These are phyloP conservation scores for Ceyx cyanopectus DNA, from an alignment of 2,113 vertebrate species.

Conservation along the genomic window DNA sequence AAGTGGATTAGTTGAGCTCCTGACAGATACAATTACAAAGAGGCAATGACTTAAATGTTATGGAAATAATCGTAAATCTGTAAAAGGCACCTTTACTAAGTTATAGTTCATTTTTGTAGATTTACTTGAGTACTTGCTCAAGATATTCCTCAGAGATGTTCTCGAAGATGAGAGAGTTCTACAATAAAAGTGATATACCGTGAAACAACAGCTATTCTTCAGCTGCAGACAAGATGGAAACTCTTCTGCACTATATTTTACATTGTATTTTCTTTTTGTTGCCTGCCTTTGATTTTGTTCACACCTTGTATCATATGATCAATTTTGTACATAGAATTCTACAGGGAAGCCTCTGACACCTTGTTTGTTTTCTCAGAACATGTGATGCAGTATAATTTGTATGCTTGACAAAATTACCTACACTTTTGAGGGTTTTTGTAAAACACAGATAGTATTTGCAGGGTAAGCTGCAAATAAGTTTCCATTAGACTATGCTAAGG, in stretches of 20 bases:
- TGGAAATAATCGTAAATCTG: slow-evolving; percentile 7
- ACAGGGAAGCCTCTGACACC: neutral
- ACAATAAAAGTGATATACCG: slow-evolving; percentile 37
- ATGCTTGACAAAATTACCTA: neutral
- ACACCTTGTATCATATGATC: neutral
- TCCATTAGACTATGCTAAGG: neutral
- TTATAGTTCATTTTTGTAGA: slow-evolving; percentile 4
- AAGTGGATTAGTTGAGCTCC: neutral
- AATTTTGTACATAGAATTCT: neutral
- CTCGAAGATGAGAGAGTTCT: neutral
- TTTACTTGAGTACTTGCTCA: neutral
- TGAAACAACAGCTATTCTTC: slow-evolving; percentile 21
- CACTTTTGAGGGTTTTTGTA: neutral
- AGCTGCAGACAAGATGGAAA: slow-evolving; percentile 13
- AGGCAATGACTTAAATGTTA: neutral
- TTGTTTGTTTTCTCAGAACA: neutral
- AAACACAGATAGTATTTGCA: neutral
- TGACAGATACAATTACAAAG: neutral
- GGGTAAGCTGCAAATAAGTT: neutral
- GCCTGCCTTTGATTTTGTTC: slow-evolving; percentile 21
- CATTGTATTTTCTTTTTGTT: slow-evolving; percentile 2
- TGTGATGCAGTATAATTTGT: neutral
- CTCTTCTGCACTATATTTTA: slow-evolving; percentile 5
- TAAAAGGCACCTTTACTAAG: neutral
- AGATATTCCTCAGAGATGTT: neutral